Percentiles rank a stretch among this genome's conserved stretches.
Conservation (phyloP, 1,140 invertebrate genomes). For the Drosophila arizonae region DNA sequence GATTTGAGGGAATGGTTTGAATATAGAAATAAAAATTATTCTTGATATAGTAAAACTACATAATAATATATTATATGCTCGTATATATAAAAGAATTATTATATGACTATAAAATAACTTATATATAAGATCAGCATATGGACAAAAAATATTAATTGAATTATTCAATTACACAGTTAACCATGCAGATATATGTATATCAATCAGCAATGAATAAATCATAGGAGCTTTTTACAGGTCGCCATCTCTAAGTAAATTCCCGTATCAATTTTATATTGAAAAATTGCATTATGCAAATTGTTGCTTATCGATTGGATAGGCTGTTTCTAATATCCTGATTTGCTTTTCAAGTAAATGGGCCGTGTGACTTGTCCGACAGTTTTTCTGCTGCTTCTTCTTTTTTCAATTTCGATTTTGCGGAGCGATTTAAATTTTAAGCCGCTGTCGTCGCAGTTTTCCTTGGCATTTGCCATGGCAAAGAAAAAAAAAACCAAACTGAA, state of each 20-base stretch:
- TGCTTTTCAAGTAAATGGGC: background rate
- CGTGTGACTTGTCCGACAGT: constrained; percentile 4
- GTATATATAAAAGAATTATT: too few species aligned
- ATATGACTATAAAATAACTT: too few species aligned
- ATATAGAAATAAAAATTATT: too few species aligned
- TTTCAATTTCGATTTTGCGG: constrained; percentile 66
- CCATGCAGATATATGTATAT: too few species aligned
- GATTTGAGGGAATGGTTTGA: too few species aligned
- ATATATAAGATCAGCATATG: too few species aligned
- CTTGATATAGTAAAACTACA: too few species aligned
- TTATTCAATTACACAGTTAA: too few species aligned
- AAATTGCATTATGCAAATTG: constrained; percentile 52
- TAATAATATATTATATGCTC: too few species aligned
- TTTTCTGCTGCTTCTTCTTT: constrained; percentile 7
- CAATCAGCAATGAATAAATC: too few species aligned
- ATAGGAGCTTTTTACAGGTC: background rate
- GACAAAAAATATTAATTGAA: too few species aligned
- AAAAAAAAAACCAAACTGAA: background rate
- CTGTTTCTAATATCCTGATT: background rate
- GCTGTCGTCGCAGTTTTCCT: constrained; percentile 46
- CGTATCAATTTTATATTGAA: background rate
- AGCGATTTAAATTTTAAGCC: constrained; percentile 51
- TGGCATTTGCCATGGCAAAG: constrained; percentile 38
- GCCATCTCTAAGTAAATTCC: background rate
- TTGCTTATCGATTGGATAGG: constrained; percentile 41